phyloP scores from a whole-genome alignment of 2,797 vertebrate genomes.

The Lemur catta region DNA sequence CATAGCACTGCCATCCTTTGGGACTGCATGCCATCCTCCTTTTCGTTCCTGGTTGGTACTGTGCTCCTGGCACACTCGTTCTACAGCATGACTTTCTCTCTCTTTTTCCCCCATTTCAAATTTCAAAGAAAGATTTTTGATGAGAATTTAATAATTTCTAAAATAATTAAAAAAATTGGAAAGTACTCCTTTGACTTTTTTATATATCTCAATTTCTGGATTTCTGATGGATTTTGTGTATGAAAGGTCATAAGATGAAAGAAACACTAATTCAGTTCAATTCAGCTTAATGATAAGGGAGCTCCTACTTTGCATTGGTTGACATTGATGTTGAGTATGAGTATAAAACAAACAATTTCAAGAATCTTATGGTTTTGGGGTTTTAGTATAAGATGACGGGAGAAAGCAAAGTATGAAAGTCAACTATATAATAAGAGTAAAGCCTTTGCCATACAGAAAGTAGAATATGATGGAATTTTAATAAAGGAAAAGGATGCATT shows the following conservation, averaged over 20 bases:
- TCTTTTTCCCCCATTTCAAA: background rate
- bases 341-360: background rate
- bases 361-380: background rate
- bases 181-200: background rate
- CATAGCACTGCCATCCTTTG: background rate
- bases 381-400: background rate
- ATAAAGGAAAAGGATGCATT: background rate
- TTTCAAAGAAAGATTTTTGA: background rate
- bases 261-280: background rate
- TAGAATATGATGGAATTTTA: background rate
- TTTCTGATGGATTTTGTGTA: background rate
- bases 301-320: background rate
- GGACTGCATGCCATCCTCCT: rapidly evolving
- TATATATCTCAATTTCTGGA: background rate
- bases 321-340: background rate
- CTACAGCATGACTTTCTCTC: background rate
- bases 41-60: background rate
- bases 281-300: background rate
- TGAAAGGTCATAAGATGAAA: background rate
- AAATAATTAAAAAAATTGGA: background rate
- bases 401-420: background rate
- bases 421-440: background rate
- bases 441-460: background rate
- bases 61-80: no score
- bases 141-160: background rate